These are phyloP conservation scores for Pterophyllum scalare DNA, from an alignment of 2,113 vertebrate species.

Conservation along the genomic window DNA sequence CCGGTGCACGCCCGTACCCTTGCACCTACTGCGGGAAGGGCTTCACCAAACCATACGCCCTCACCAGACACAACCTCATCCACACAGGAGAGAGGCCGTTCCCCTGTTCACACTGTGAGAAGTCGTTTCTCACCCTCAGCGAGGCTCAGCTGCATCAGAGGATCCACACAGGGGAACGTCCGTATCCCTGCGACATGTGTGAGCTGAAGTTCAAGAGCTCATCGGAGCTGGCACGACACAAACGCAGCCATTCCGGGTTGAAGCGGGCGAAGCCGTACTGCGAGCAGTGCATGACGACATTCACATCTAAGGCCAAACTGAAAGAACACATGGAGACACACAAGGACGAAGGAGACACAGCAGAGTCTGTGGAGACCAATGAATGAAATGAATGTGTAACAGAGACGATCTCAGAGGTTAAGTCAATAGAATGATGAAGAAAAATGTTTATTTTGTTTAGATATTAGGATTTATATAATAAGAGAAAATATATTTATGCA, in stretches of 20 bases:
- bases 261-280: conserved; percentile 50
- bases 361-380: conserved; percentile 4
- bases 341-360: neutral
- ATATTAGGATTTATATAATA: neutral
- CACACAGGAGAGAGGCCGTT: conserved; percentile 84
- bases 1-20: conserved; percentile 70
- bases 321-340: conserved; percentile 71
- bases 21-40: conserved; percentile 78
- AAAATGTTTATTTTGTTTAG: neutral
- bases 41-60: conserved; percentile 78
- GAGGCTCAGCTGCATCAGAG: conserved; percentile 78
- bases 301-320: conserved; percentile 66
- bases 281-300: conserved; percentile 60
- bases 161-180: conserved; percentile 79
- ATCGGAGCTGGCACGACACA: conserved; percentile 78
- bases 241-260: conserved; percentile 60
- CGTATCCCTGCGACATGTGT: conserved; percentile 72
- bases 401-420: neutral
- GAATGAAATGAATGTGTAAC: neutral
- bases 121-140: conserved; percentile 75
- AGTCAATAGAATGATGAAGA: neutral
- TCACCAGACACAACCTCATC: conserved; percentile 77
- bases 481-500: neutral
- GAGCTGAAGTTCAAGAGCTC: conserved; percentile 78
- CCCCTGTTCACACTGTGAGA: conserved; percentile 76